Evolutionary conservation across 1,140 invertebrate genomes (phyloP).

Genomic region (Bombus pascuorum): DNA sequence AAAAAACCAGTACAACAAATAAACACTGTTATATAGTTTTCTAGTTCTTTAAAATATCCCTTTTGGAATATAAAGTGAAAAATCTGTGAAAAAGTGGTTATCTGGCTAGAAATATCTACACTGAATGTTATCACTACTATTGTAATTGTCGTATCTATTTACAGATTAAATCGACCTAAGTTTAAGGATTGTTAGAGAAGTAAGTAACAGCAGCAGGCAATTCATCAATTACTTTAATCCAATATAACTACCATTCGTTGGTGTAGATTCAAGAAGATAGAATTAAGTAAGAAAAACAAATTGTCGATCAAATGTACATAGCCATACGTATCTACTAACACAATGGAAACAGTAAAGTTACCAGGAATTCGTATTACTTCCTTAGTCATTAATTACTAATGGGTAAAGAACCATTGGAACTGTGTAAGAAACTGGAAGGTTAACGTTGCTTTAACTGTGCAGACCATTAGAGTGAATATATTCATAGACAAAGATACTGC

Average conservation of each 20-base stretch:
- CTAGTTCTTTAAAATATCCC: no score
- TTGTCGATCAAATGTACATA: slow-evolving; percentile 9
- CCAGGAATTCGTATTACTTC: slow-evolving; percentile 8
- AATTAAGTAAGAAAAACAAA: slow-evolving; percentile 25
- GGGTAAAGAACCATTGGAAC: not conserved
- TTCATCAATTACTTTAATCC: slow-evolving; percentile 3
- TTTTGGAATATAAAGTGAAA: not conserved
- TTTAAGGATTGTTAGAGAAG: not conserved
- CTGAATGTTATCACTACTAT: not conserved
- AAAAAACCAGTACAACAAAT: no score
- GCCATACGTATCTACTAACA: not conserved
- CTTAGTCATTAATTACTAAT: slow-evolving; percentile 25
- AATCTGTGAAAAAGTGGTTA: not conserved
- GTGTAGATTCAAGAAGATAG: slow-evolving; percentile 1
- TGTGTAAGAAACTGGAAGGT: not conserved
- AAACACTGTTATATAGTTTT: no score
- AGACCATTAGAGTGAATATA: not conserved
- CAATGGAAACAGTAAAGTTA: slow-evolving; percentile 2
- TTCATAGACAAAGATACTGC: not conserved
- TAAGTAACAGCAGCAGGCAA: not conserved
- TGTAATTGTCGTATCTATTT: not conserved
- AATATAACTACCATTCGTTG: slow-evolving; percentile 11
- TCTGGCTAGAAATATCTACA: no score
- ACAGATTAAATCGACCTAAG: not conserved
- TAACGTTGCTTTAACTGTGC: not conserved